Evolutionary conservation across 2,797 vertebrate species (phyloP).

Genomic region (Sylvilagus floridanus): DNA sequence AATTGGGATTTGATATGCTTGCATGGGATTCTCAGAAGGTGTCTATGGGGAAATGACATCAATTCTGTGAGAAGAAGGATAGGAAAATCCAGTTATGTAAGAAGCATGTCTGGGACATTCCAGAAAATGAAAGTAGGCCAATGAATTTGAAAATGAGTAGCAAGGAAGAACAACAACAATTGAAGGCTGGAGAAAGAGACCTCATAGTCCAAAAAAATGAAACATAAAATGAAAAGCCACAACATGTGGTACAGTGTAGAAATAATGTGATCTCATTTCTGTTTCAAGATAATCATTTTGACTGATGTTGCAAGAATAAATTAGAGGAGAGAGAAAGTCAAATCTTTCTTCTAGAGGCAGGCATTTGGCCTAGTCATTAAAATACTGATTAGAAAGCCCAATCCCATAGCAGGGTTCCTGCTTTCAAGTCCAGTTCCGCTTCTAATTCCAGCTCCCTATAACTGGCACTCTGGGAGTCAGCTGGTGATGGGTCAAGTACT

Average conservation of each 20-base stretch:
- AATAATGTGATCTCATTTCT: not conserved
- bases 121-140: not conserved
- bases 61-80: not conserved
- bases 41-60: not conserved
- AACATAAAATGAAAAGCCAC: not conserved
- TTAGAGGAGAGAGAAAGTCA: not conserved
- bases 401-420: too few relatives aligned
- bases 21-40: not conserved
- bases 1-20: not conserved
- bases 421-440: too few relatives aligned
- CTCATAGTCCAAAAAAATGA: not conserved
- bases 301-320: not conserved
- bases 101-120: not conserved
- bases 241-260: not conserved
- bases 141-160: not conserved
- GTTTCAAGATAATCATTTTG: conserved; percentile 24
- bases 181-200: not conserved
- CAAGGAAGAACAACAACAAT: not conserved
- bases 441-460: too few relatives aligned
- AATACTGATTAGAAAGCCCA: too few relatives aligned
- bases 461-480: too few relatives aligned
- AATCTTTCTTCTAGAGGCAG: not conserved
- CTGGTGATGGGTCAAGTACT: too few relatives aligned
- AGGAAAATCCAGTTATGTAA: not conserved
- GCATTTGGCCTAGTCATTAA: too few relatives aligned